Percentiles rank a stretch among this genome's conserved stretches.
phyloP scores from a whole-genome alignment of 1,140 invertebrate genomes.

The Drosophila lowei region DNA sequence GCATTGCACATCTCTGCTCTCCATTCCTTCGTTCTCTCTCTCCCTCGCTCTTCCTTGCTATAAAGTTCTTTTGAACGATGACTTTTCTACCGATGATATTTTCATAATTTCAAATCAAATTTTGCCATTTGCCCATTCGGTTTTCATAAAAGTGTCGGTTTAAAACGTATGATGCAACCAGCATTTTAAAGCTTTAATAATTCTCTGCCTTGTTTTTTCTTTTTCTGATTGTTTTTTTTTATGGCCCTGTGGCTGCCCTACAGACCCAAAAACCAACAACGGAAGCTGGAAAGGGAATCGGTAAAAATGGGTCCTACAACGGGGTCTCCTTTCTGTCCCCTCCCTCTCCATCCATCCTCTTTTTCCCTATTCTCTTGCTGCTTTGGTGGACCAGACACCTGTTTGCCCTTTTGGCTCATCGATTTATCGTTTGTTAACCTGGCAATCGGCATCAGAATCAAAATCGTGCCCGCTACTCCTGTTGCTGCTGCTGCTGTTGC shows the following conservation, averaged over 20 bases:
- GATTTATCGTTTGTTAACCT: slow-evolving; percentile 56
- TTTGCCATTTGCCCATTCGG: too few species aligned
- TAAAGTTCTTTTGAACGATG: too few species aligned
- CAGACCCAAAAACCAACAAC: slow-evolving; percentile 32
- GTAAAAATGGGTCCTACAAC: background rate
- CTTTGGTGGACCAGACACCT: slow-evolving; percentile 45
- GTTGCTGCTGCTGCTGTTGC: slow-evolving; percentile 26
- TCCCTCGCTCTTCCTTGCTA: too few species aligned
- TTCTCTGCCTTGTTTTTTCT: background rate
- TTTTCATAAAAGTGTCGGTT: too few species aligned
- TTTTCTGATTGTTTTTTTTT: background rate
- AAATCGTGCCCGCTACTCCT: slow-evolving; percentile 55
- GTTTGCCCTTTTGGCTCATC: slow-evolving; percentile 58
- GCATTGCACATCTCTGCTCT: too few species aligned
- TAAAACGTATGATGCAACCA: too few species aligned
- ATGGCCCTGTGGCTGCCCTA: slow-evolving; percentile 21
- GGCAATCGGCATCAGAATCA: slow-evolving; percentile 23
- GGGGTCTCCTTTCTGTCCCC: too few species aligned
- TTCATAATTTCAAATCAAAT: too few species aligned
- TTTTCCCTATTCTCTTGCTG: background rate
- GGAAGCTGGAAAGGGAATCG: background rate
- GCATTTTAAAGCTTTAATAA: background rate
- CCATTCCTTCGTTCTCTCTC: too few species aligned
- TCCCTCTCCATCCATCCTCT: background rate
- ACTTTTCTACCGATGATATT: too few species aligned